phyloP scores from a whole-genome alignment of 2,888 invertebrate species.

The Acrobasis suavella region DNA sequence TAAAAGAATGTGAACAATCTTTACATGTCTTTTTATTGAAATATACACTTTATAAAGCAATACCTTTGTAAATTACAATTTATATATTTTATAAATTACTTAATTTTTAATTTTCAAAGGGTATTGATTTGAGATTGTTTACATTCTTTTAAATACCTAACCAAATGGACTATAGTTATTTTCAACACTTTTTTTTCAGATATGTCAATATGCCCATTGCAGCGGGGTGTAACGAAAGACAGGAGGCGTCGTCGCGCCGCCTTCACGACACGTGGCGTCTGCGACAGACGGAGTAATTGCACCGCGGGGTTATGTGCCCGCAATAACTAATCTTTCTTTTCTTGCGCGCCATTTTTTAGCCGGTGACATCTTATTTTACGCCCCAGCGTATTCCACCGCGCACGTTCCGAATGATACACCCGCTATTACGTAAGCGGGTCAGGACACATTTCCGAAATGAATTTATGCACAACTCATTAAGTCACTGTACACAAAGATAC shows the following conservation, averaged over 20 bases:
- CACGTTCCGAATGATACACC: constrained; percentile 43
- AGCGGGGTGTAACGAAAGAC: constrained; percentile 12
- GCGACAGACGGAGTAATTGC: constrained; percentile 53
- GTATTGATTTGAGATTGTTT: too few relatives aligned
- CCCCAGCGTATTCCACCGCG: constrained; percentile 50
- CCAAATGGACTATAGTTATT: too few relatives aligned
- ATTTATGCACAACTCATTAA: constrained; percentile 32
- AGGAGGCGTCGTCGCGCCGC: neutral
- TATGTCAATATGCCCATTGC: neutral
- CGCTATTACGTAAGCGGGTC: constrained; percentile 40
- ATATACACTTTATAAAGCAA: too few relatives aligned
- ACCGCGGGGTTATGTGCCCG: constrained; percentile 46
- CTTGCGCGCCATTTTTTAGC: constrained; percentile 56
- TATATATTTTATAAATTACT: too few relatives aligned
- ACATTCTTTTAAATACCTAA: neutral
- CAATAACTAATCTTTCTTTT: constrained; percentile 63
- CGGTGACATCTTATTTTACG: constrained; percentile 65
- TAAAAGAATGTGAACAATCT: too few relatives aligned
- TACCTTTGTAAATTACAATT: too few relatives aligned
- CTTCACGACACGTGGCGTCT: constrained; percentile 21
- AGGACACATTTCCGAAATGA: constrained; percentile 36
- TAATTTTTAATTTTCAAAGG: too few relatives aligned
- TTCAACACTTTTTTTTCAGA: neutral
- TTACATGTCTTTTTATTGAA: too few relatives aligned
- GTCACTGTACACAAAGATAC: constrained; percentile 25